A percentile compares a stretch with the other conserved stretches of the same genome.
Evolutionary conservation across 2,113 vertebrate genomes (phyloP).

Genomic region (Pelecanus crispus): DNA sequence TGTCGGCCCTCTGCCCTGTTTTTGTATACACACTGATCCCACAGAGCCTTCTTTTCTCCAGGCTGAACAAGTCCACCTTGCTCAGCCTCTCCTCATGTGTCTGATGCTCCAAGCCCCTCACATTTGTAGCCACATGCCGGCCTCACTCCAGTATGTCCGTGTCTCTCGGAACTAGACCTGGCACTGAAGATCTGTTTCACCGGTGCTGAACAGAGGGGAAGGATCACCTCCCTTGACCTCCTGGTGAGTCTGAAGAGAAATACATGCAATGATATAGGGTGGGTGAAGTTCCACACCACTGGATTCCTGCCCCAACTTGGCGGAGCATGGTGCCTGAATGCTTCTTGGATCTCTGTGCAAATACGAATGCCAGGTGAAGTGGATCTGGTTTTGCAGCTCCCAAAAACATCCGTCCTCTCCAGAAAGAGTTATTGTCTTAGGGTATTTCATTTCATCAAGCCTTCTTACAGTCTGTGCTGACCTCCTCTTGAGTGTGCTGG

Average conservation of each 20-base stretch:
- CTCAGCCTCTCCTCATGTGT: neutral
- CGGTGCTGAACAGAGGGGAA: neutral
- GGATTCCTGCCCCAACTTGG: neutral
- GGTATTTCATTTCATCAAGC: neutral
- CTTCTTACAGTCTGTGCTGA: neutral
- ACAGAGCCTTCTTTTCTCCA: neutral
- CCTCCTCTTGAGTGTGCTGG: neutral
- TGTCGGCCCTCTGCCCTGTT: neutral
- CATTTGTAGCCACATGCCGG: neutral
- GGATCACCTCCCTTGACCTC: neutral
- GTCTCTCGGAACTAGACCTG: neutral
- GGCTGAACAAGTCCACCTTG: neutral
- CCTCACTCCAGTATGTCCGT: neutral
- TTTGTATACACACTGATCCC: neutral
- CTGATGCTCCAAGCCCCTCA: neutral
- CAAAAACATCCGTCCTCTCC: neutral
- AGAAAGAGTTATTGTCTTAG: neutral
- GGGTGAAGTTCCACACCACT: neutral
- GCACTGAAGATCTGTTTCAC: neutral
- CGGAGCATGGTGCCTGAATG: neutral
- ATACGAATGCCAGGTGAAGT: neutral
- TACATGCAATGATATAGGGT: neutral
- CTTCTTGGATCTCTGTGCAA: neutral
- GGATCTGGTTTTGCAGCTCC: neutral
- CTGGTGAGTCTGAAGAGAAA: neutral